phyloP scores from a whole-genome alignment of 1,140 invertebrate species.

The Orius laevigatus region DNA sequence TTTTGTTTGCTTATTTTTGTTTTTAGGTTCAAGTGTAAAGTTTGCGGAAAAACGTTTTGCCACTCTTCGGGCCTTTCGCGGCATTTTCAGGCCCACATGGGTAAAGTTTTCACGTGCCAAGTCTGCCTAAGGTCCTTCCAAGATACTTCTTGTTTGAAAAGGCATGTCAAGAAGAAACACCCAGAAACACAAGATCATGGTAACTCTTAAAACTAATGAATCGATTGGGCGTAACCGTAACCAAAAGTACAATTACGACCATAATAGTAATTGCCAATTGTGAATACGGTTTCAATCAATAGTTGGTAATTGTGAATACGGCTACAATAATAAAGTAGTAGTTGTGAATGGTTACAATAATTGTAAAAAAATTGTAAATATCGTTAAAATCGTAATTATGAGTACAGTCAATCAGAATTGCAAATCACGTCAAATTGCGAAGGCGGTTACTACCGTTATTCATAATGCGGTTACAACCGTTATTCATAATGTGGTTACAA shows the following conservation, averaged over 20 bases:
- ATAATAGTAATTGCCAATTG: background rate
- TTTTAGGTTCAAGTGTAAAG: conserved; percentile 11
- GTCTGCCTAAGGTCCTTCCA: conserved; percentile 6
- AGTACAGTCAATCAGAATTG: no score
- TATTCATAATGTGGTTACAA: no score
- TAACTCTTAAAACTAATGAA: background rate
- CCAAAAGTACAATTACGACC: background rate
- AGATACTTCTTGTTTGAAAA: conserved; percentile 3
- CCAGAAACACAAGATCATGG: background rate
- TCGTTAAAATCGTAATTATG: no score
- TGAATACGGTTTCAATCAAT: background rate
- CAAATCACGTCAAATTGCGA: no score
- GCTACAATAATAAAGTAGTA: no score
- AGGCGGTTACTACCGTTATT: no score
- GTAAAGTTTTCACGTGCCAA: background rate
- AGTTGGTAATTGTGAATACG: no score
- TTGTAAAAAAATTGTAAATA: no score
- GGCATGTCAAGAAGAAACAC: conserved; percentile 4
- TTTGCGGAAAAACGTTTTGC: conserved; percentile 4
- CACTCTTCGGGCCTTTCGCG: conserved; percentile 14
- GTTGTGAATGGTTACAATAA: no score
- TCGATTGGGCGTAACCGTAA: background rate
- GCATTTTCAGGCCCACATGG: conserved; percentile 3
- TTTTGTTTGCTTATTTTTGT: no score
- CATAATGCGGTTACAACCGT: no score